Conservation (phyloP, 1,140 invertebrate genomes). For the Drosophila jambulina region DNA sequence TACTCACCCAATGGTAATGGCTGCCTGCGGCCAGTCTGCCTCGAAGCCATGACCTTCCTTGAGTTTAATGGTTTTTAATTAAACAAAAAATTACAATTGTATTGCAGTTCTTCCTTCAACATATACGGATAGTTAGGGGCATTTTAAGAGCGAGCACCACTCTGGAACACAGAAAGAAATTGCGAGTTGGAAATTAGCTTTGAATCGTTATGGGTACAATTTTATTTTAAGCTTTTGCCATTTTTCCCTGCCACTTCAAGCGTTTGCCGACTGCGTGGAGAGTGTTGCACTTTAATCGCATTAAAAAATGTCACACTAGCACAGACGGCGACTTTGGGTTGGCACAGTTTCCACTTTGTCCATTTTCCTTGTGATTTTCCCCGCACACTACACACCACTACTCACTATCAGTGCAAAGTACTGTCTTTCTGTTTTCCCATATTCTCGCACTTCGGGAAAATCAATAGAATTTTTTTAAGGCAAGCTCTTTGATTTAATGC, state of each 20-base stretch:
- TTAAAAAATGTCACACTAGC: conserved; percentile 76
- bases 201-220: conserved; percentile 30
- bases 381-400: conserved; percentile 1
- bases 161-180: conserved; percentile 18
- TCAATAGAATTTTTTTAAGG: conserved; percentile 58
- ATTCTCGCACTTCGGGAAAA: conserved; percentile 59
- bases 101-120: conserved; percentile 28
- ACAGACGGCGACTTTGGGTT: conserved; percentile 45
- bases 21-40: conserved; percentile 28
- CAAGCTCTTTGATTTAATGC: conserved; percentile 38
- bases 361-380: conserved; percentile 36
- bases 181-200: conserved; percentile 15
- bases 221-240: conserved; percentile 23
- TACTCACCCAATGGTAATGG: conserved; percentile 56
- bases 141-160: conserved; percentile 28
- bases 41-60: conserved; percentile 17
- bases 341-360: conserved; percentile 59
- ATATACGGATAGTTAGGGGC: conserved; percentile 24
- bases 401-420: conserved; percentile 54
- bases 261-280: conserved; percentile 45
- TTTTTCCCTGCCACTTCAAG: conserved; percentile 25
- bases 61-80: conserved; percentile 30
- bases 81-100: conserved; percentile 12
- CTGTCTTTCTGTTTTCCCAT: conserved; percentile 68
- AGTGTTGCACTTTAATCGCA: conserved; percentile 82